Evolutionary conservation across 2,888 invertebrate species (phyloP).

Genomic region (Ectemnius cavifrons): DNA sequence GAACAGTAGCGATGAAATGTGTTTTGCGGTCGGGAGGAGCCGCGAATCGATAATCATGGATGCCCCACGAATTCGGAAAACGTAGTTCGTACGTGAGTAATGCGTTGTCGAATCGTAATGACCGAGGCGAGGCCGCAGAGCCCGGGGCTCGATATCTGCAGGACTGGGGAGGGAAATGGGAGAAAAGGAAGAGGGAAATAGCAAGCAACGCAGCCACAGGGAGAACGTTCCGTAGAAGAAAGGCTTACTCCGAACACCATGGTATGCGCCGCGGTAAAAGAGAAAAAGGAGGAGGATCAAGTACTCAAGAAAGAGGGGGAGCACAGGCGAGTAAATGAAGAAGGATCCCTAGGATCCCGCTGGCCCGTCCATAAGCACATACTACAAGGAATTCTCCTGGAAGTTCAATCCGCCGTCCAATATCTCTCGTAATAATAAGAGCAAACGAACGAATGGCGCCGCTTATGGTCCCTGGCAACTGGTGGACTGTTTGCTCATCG

Average conservation of each 20-base stretch:
- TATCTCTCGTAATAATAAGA: neutral
- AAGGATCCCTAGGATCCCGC: conserved; percentile 36
- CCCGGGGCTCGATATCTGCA: conserved; percentile 43
- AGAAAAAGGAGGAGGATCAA: conserved; percentile 22
- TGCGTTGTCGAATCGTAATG: conserved; percentile 58
- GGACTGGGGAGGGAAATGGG: neutral
- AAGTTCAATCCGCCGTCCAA: neutral
- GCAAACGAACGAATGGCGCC: conserved; percentile 6
- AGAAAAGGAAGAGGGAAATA: conserved; percentile 36
- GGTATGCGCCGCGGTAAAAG: neutral
- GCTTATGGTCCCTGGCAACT: conserved; percentile 3
- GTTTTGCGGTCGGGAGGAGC: neutral
- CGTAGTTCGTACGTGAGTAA: conserved; percentile 42
- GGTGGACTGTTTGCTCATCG: neutral
- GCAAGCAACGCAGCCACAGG: conserved; percentile 30
- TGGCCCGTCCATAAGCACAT: conserved; percentile 17
- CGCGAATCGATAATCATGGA: conserved; percentile 50
- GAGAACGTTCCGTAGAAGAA: conserved; percentile 34
- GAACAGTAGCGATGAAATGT: too few species aligned
- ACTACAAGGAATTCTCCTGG: neutral
- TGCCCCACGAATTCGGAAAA: conserved; percentile 22
- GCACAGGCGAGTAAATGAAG: conserved; percentile 30
- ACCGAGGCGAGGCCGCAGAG: conserved; percentile 53
- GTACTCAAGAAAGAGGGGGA: conserved; percentile 28
- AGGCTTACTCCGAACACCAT: conserved; percentile 32